Percentiles rank a stretch among this genome's conserved stretches.
Conservation (phyloP, 2,797 vertebrate species). For the Halcyon badia region DNA sequence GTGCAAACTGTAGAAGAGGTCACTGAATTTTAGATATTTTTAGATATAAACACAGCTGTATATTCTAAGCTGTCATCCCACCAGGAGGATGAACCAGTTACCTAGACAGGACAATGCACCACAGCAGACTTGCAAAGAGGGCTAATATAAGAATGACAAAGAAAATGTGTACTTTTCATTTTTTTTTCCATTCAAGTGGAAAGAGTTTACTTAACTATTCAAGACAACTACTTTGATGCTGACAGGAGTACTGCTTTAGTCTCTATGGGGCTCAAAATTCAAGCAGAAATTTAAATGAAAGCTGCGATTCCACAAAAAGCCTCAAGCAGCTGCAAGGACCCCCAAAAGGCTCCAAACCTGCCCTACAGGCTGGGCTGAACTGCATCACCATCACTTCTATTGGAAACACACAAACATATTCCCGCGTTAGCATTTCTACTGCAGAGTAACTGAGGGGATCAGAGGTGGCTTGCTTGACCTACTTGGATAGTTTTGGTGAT, state of each 20-base stretch:
- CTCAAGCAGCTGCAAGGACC: neutral
- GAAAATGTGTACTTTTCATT: neutral
- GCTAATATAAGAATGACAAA: neutral
- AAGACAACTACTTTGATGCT: neutral
- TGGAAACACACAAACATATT: neutral
- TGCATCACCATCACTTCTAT: neutral
- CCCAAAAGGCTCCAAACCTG: neutral
- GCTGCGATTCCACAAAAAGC: neutral
- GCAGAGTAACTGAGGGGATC: neutral
- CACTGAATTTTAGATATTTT: neutral
- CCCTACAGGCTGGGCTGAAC: neutral
- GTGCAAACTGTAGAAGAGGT: neutral
- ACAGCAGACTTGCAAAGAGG: neutral
- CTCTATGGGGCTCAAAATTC: neutral
- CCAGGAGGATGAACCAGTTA: neutral
- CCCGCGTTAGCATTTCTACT: neutral
- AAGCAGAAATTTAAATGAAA: neutral
- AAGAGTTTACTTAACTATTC: neutral
- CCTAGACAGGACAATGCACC: neutral
- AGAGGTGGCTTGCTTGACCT: slow-evolving; percentile 21
- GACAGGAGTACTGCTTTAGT: neutral
- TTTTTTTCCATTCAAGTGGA: neutral
- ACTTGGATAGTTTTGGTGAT: slow-evolving; percentile 99
- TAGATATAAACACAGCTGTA: neutral
- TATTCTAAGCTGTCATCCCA: neutral